Evolutionary conservation across 2,113 vertebrate genomes (phyloP).

Genomic region (Sylvia atricapilla): DNA sequence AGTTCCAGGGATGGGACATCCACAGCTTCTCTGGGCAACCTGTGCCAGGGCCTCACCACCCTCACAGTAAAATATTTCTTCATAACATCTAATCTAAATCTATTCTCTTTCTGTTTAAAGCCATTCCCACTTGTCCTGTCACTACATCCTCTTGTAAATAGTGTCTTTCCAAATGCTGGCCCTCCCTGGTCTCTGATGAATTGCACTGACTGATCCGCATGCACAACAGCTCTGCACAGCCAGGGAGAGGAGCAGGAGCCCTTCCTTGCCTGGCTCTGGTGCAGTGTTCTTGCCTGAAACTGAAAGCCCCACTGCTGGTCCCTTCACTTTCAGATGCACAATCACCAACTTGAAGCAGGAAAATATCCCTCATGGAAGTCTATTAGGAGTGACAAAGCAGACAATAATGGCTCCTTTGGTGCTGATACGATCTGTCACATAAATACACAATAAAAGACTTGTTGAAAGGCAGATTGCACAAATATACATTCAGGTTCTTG

Average conservation of each 20-base stretch:
- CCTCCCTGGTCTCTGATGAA: not conserved
- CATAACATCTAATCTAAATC: not conserved
- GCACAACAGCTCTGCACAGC: rapidly evolving
- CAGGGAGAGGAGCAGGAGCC: not conserved
- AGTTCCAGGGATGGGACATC: not conserved
- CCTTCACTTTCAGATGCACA: not conserved
- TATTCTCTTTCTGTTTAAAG: not conserved
- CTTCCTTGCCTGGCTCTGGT: not conserved
- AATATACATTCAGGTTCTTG: not conserved
- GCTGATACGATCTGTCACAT: not conserved
- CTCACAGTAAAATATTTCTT: not conserved
- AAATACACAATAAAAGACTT: not conserved
- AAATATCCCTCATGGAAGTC: not conserved
- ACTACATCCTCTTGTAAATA: too few relatives aligned
- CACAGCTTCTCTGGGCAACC: not conserved
- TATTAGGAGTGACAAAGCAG: not conserved
- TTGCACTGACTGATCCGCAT: not conserved
- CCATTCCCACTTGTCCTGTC: not conserved
- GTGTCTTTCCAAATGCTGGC: not conserved
- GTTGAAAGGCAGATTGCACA: not conserved
- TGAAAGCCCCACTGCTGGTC: not conserved
- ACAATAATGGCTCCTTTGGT: not conserved
- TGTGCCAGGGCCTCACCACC: not conserved
- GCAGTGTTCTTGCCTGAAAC: rapidly evolving
- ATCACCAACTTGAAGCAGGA: not conserved